Evolutionary conservation across 2,113 vertebrate genomes (phyloP), one percentile per base, ranked within the genome.

Genomic region (Actenoides hombroni): DNA sequence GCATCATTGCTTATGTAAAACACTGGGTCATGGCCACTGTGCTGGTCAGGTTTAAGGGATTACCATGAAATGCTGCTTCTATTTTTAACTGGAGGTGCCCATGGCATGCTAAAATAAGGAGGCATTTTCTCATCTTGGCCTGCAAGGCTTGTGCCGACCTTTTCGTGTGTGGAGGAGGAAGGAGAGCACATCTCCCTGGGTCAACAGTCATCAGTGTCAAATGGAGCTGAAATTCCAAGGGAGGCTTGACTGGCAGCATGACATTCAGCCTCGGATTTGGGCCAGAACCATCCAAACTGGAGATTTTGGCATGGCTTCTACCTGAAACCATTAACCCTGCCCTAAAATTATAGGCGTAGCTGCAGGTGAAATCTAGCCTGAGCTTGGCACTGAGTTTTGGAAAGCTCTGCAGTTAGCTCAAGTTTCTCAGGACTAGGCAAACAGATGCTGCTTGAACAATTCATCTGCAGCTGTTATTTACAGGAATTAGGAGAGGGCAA

Each of bases 251-350:
- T 4, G 2, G 44, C 69, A 86, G 53, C 0, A 0, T 33, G 69
- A 94, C 74, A 81, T 93, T 92, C 86, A 88, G 73, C 61, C 76
- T 71, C 57, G 79, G n/a, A 42, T 82, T 90, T 42, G 73, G 80
- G 83, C 49, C 83, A 94, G 57, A 95, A 79, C 37, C 83, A 69
- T 21, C 39, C 19, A 4, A 82, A 54, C 8, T 37, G 76, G 57
- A 78, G 60, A 73, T 61, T 83, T 65, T 79, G 76, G 65, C n/a
- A 82, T 18, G 80, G 88, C 40, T 68, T 79, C 53, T 57, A 56
- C 73, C 61, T 53, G 65, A 88, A 95, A 85, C 74, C 86, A 59
- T 49, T 49, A 86, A 61, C 37, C 37, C 64, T 90, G 79, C 75
- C 79, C 69, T 78, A 68, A 60, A 60, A 75, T 83, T 48, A 86